Conservation (phyloP, 2,113 vertebrate species). For the Otus sunia region DNA sequence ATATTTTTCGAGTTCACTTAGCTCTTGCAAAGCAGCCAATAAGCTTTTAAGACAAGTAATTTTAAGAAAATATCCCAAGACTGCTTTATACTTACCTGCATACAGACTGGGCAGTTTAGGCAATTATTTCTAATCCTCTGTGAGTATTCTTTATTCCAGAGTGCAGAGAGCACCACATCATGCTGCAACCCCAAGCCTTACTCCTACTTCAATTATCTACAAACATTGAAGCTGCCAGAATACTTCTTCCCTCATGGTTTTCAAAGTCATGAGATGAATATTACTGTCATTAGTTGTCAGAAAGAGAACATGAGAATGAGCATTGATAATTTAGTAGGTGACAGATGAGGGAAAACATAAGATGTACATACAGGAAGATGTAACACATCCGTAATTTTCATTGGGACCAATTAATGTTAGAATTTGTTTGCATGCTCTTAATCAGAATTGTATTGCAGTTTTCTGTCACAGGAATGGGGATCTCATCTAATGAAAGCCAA, state of each 20-base stretch:
- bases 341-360: slow-evolving; percentile 47
- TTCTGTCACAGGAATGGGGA: background rate
- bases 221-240: background rate
- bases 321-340: slow-evolving; percentile 62
- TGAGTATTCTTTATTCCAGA: background rate
- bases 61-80: background rate
- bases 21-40: background rate
- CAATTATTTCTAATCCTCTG: background rate
- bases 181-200: background rate
- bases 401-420: slow-evolving; percentile 70
- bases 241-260: background rate
- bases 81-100: background rate
- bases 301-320: slow-evolving; percentile 23
- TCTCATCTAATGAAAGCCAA: slow-evolving; percentile 51
- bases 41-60: background rate
- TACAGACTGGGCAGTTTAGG: background rate
- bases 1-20: background rate
- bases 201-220: background rate
- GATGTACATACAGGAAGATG: slow-evolving; percentile 26
- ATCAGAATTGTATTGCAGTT: background rate
- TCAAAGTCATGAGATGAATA: slow-evolving; percentile 22
- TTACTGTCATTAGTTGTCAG: slow-evolving; percentile 34
- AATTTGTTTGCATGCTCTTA: slow-evolving; percentile 42
- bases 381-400: slow-evolving; percentile 66
- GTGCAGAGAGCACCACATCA: background rate